These are phyloP conservation scores for Aleiodes testaceus DNA, from an alignment of 2,888 invertebrate species.

Conservation along the genomic window DNA sequence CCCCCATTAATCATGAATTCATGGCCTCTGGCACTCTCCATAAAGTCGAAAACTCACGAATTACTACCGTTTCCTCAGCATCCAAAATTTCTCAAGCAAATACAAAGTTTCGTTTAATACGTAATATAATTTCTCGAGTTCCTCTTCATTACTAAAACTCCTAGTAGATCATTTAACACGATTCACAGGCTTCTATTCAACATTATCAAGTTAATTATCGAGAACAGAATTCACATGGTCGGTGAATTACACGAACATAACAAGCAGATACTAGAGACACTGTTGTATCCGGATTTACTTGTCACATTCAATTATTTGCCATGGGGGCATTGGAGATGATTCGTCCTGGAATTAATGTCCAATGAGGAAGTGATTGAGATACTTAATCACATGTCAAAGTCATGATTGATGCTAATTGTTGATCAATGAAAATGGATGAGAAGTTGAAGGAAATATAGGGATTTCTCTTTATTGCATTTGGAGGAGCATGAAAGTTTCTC, in stretches of 20 bases:
- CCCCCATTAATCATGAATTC: too few relatives aligned
- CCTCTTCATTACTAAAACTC: too few relatives aligned
- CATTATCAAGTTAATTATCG: slow-evolving; percentile 11
- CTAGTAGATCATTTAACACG: background rate
- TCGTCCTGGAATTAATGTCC: slow-evolving; percentile 11
- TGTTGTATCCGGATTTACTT: background rate
- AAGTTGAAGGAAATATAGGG: too few relatives aligned
- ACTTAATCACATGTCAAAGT: background rate
- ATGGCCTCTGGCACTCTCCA: too few relatives aligned
- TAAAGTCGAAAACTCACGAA: too few relatives aligned
- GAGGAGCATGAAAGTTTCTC: too few relatives aligned
- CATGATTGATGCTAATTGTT: slow-evolving; percentile 4
- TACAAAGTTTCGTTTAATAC: too few relatives aligned
- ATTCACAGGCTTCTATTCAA: background rate
- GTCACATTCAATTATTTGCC: slow-evolving; percentile 30
- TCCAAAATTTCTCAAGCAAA: too few relatives aligned
- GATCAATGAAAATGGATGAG: too few relatives aligned
- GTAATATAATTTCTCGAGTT: too few relatives aligned
- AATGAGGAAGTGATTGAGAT: slow-evolving; percentile 17
- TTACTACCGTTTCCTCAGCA: too few relatives aligned
- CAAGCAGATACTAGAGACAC: slow-evolving; percentile 12
- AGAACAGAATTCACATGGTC: slow-evolving; percentile 11
- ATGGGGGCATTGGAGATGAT: background rate
- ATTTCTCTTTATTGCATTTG: too few relatives aligned
- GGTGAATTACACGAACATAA: background rate